These are phyloP conservation scores for Cirrhinus mrigala DNA, from an alignment of 2,797 vertebrate genomes.

Conservation along the genomic window DNA sequence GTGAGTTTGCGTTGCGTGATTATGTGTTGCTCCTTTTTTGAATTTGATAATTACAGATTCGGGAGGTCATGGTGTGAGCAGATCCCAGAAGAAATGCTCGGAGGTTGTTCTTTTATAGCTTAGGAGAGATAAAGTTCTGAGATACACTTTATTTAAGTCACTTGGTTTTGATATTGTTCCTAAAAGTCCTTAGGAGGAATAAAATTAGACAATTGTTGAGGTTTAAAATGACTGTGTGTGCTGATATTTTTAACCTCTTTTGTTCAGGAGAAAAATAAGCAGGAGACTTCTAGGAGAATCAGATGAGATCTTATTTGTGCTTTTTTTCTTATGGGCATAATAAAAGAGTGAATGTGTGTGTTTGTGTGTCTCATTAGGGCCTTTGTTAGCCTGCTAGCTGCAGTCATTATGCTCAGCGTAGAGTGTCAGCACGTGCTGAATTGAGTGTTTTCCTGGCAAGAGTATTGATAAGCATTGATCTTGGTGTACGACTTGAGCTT, in stretches of 20 bases:
- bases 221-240: not conserved
- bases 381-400: slow-evolving; percentile 28
- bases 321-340: not conserved
- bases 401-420: slow-evolving; percentile 20
- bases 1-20: slow-evolving; percentile 4
- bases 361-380: slow-evolving; percentile 31
- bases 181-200: not conserved
- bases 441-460: slow-evolving; percentile 26
- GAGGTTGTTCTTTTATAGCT: not conserved
- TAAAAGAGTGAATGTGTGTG: slow-evolving; percentile 16
- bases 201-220: not conserved
- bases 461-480: slow-evolving; percentile 73
- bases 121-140: slow-evolving; percentile 3
- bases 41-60: slow-evolving; percentile 37
- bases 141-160: not conserved
- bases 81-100: not conserved
- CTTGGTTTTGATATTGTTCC: not conserved
- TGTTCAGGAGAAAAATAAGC: not conserved
- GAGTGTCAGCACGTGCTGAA: slow-evolving; percentile 40
- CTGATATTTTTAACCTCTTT: slow-evolving; percentile 5
- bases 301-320: not conserved
- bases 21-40: slow-evolving; percentile 18
- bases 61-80: slow-evolving; percentile 9
- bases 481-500: slow-evolving; percentile 59
- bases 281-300: not conserved